These are phyloP conservation scores for Polyploca ridens DNA, from an alignment of 2,888 invertebrate species.

Conservation along the genomic window DNA sequence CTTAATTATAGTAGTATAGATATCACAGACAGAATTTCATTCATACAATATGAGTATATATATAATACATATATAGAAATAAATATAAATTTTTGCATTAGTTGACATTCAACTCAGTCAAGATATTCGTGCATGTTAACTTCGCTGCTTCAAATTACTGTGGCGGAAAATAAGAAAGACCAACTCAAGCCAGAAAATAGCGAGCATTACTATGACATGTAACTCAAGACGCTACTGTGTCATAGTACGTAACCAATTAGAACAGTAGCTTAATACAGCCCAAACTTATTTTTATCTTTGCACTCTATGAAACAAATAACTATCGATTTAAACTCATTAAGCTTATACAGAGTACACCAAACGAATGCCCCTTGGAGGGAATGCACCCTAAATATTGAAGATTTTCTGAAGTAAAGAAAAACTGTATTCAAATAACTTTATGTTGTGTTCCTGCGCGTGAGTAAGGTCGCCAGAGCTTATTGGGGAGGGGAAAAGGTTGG, in stretches of 20 bases:
- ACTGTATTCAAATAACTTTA: too few species aligned
- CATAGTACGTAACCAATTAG: background rate
- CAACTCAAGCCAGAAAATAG: background rate
- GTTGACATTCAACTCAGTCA: background rate
- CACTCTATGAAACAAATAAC: too few species aligned
- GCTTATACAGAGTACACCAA: too few species aligned
- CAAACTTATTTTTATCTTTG: background rate
- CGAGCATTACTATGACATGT: constrained; percentile 6
- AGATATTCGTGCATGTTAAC: background rate
- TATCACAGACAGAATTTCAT: background rate
- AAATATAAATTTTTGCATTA: background rate
- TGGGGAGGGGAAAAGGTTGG: too few species aligned
- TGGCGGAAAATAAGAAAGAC: constrained; percentile 9
- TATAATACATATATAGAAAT: too few species aligned
- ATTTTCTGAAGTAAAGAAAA: too few species aligned
- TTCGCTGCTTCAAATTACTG: background rate
- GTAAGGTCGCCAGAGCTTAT: too few species aligned
- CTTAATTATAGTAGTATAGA: too few species aligned
- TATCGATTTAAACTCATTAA: too few species aligned
- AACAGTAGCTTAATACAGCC: background rate
- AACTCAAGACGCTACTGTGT: background rate
- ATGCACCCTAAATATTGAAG: too few species aligned
- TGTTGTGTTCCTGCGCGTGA: too few species aligned
- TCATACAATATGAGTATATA: background rate
- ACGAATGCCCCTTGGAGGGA: too few species aligned